Evolutionary conservation across 2,888 invertebrate genomes (phyloP), one percentile per base, ranked within the genome.

Genomic region (Meliscaeva auricollis): DNA sequence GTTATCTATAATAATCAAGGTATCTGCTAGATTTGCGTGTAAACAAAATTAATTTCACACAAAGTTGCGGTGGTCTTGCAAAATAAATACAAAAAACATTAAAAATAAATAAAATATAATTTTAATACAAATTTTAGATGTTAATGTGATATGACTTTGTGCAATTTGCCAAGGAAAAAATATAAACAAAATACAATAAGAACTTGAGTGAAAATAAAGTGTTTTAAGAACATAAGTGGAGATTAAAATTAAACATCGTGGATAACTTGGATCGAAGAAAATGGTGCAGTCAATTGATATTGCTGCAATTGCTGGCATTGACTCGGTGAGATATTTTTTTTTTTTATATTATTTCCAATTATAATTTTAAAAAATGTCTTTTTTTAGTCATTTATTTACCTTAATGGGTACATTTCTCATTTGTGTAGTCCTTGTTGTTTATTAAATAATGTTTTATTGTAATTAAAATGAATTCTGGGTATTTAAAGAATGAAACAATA

Each of bases 211-310:
- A 38, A 38, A 7, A 5, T 8, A 4, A 13, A 38, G 0, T 20
- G 8, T 8, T 60, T 73, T 77, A 58, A 30, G 58, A 52, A 60
- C 9, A 17, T 20, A 64, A 75, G 70, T 64, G 75, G 30, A 26
- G 17, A 54, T 22, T 15, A 38, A 62, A 77, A 68, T 68, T 41
- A 15, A 50, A 73, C 81, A 81, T 38, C 80, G 80, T 81, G 85
- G 85, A 85, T 85, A 73, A 64, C 50, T 75, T 66, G 76, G 66
- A 76, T 70, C 76, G 80, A 50, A 80, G 64, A 87, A 74, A 87
- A 92, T 92, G 92, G 92, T 92, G 87, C 92, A 91, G 88, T 89
- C 91, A 64, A 89, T 92, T 87, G 92, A 92, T 88, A 91, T 91
- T 88, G 89, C 91, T 80, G 90, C 91, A 76, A 91, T 91, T 87